phyloP scores from a whole-genome alignment of 2,797 vertebrate species.

The Lutjanus argentimaculatus region DNA sequence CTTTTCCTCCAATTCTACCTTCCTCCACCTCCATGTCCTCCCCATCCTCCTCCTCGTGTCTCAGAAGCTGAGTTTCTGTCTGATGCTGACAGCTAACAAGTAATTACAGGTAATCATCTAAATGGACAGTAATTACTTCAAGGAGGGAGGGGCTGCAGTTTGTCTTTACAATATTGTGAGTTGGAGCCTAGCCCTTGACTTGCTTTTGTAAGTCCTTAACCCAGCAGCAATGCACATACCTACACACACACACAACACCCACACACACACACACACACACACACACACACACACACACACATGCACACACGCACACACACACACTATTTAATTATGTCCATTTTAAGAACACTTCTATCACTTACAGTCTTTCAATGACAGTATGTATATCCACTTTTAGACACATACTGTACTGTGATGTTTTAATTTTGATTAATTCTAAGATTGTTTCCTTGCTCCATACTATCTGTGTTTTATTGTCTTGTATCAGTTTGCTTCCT shows the following conservation, averaged over 20 bases:
- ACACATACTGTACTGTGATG: too few relatives aligned
- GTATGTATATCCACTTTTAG: neutral
- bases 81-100: conserved; percentile 89
- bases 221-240: conserved; percentile 7
- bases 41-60: conserved; percentile 59
- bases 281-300: conserved; percentile 11
- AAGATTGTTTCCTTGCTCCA: too few relatives aligned
- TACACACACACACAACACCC: conserved; percentile 19
- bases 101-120: conserved; percentile 91
- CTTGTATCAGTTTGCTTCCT: too few relatives aligned
- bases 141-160: conserved; percentile 63
- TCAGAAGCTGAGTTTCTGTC: conserved; percentile 74
- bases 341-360: neutral
- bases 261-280: conserved; percentile 16
- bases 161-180: conserved; percentile 74
- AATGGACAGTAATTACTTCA: conserved; percentile 90
- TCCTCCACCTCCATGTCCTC: conserved; percentile 49
- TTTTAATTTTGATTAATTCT: too few relatives aligned
- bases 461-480: too few relatives aligned
- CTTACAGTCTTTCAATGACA: neutral
- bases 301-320: conserved; percentile 4
- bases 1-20: conserved; percentile 45
- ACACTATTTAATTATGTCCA: neutral
- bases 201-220: conserved; percentile 63
- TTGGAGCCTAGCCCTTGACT: conserved; percentile 63